These are phyloP conservation scores for Fulica atra DNA, from an alignment of 2,113 vertebrate genomes.

Conservation along the genomic window DNA sequence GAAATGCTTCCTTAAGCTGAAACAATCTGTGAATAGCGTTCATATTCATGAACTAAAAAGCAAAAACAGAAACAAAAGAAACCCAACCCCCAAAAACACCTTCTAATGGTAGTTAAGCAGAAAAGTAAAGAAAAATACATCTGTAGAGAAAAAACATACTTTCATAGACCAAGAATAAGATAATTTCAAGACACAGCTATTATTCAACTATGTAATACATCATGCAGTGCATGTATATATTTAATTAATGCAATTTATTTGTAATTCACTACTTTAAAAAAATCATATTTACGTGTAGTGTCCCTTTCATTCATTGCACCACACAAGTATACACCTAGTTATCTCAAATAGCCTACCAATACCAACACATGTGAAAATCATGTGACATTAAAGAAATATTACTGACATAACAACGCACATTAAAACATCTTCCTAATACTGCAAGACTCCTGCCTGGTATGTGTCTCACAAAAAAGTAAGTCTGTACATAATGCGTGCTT, in stretches of 20 bases:
- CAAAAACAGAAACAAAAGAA: too few relatives aligned
- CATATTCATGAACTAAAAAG: neutral
- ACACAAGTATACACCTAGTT: neutral
- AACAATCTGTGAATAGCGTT: neutral
- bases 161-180: neutral
- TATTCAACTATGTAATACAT: neutral
- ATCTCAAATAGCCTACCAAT: neutral
- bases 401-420: neutral
- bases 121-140: neutral
- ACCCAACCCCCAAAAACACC: neutral
- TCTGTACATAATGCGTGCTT: neutral
- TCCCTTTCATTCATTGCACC: neutral
- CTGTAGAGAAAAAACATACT: neutral
- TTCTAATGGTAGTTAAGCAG: neutral
- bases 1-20: neutral
- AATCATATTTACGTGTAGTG: neutral
- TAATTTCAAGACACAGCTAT: neutral
- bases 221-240: rapidly evolving
- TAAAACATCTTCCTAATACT: neutral
- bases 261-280: neutral
- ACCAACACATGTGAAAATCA: neutral
- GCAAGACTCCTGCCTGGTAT: neutral
- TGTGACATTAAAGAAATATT: neutral
- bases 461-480: neutral
- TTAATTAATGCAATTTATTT: neutral